Base-by-base conservation (phyloP, 2,113 vertebrate genomes). In the Felis catus region DNA sequence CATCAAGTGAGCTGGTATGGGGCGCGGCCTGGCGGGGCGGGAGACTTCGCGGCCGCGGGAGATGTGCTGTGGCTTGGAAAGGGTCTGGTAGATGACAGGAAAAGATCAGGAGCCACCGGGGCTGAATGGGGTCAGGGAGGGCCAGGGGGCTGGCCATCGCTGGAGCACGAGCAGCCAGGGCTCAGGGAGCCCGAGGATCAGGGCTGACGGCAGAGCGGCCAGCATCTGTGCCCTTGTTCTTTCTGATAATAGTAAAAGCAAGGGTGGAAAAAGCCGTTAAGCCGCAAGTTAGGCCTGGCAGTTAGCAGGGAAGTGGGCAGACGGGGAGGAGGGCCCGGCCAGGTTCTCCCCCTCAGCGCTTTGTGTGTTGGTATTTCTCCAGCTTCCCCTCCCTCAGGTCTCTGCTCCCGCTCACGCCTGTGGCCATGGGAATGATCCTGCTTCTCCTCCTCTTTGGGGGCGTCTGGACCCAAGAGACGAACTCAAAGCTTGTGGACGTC, bases 241-340 rank as follows among this genome's bases (percentile, higher is more conserved):
- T 95, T 89, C 94, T 93, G 95, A 95, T 87, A 79, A 66, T 71
- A 81, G 74, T 84, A 58, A 91, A 97, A 92, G 82, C 55, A 61
- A 87, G 91, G 68, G 66, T 94, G 91, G 96, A 91, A 96, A 94
- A 91, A 94, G 51, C 88, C 91, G 94, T 98, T 98, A 96, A 93
- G 96, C 97, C 95, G 13, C 97, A 97, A 84, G 41, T 29, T 33
- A 21, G 92, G 92, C 51, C 93, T 29, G 92, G 95, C 98, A 48
- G 97, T 91, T 97, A 85, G 80, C 82, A 95, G 98, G 97, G 96
- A 97, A 96, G 97, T 98, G 95, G 95, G 97, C 92, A 93, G 84
- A 83, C 82, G 89, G 91, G 83, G 80, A 86, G 74, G 63, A 86
- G 68, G 55, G 91, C 87, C 79, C 36, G 61, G 80, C 68, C 15